These are phyloP conservation scores for Cephalotes varians DNA, from an alignment of 2,888 invertebrate genomes.

Conservation along the genomic window DNA sequence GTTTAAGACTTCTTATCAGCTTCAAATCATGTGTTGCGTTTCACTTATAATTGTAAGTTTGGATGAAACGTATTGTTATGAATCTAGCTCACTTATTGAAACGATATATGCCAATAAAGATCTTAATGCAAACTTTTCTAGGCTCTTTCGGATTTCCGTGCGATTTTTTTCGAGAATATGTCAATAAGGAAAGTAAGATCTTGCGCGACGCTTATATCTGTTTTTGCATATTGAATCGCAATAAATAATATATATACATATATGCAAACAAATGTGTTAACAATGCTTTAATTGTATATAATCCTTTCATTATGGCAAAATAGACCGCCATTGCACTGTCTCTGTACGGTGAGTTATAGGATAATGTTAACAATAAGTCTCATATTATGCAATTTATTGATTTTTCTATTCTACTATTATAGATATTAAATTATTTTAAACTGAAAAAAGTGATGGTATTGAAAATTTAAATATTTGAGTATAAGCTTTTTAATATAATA, in stretches of 20 bases:
- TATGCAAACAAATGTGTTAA: neutral
- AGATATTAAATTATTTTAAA: neutral
- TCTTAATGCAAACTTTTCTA: neutral
- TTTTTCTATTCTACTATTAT: neutral
- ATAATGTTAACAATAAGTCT: too few relatives aligned
- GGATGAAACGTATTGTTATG: neutral
- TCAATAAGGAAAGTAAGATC: neutral
- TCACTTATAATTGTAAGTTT: neutral
- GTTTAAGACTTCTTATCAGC: neutral
- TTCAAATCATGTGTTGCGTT: neutral
- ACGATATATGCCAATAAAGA: neutral
- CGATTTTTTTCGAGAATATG: neutral
- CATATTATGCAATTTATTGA: neutral
- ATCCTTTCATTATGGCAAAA: neutral
- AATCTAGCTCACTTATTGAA: constrained; percentile 16
- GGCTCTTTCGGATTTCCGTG: neutral
- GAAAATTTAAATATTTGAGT: neutral
- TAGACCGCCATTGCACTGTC: neutral
- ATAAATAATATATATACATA: neutral
- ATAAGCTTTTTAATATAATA: neutral
- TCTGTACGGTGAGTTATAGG: too few relatives aligned
- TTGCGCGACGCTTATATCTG: neutral
- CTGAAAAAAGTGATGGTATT: neutral
- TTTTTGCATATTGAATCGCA: neutral
- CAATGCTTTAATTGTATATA: neutral